Evolutionary conservation across 1,140 invertebrate species (phyloP).

Genomic region (Alviniconcha marisindica): DNA sequence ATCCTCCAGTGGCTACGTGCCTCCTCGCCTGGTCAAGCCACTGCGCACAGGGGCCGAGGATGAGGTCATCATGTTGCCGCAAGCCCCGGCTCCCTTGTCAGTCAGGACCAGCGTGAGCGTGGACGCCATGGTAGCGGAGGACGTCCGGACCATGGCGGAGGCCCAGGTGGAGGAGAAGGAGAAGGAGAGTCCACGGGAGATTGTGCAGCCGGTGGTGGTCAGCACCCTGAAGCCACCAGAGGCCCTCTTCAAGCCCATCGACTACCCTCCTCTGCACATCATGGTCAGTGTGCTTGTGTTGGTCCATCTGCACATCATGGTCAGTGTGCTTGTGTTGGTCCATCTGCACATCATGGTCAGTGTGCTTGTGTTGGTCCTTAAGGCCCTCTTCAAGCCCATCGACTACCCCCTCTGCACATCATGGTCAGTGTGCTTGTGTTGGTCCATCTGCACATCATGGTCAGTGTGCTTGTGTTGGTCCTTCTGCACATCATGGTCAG

Average conservation of each 20-base stretch:
- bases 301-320: no score
- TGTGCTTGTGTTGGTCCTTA: no score
- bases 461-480: no score
- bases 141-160: background rate
- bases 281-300: no score
- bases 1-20: slow-evolving; percentile 66
- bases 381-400: slow-evolving; percentile 71
- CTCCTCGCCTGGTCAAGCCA: slow-evolving; percentile 57
- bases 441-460: no score
- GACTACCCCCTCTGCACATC: slow-evolving; percentile 74
- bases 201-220: background rate
- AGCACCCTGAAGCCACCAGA: slow-evolving; percentile 61
- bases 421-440: no score
- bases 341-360: no score
- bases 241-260: slow-evolving; percentile 71
- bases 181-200: slow-evolving; percentile 31
- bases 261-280: slow-evolving; percentile 74
- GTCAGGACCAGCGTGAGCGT: background rate
- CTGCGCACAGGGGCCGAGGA: slow-evolving; percentile 72
- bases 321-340: no score
- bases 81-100: slow-evolving; percentile 6
- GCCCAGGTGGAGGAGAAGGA: slow-evolving; percentile 33
- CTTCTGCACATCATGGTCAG: no score
- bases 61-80: slow-evolving; percentile 64
- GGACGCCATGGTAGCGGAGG: slow-evolving; percentile 1